Evolutionary conservation across 2,797 vertebrate species (phyloP).

Genomic region (Crax fasciolata): DNA sequence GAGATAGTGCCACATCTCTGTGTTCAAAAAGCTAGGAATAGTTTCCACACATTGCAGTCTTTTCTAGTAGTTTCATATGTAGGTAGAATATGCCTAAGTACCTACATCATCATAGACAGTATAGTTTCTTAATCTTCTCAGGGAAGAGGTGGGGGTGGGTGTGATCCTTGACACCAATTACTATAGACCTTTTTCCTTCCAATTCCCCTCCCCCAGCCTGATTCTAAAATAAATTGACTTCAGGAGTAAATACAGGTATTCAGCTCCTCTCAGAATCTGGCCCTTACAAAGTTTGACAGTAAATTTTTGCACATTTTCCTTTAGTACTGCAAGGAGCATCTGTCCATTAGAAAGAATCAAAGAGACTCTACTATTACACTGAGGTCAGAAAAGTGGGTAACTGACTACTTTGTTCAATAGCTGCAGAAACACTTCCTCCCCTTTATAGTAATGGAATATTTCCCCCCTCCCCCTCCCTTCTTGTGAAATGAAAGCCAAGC

Average conservation of each 20-base stretch:
- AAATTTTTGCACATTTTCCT: slow-evolving; percentile 59
- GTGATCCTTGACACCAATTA: slow-evolving; percentile 45
- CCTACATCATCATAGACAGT: slow-evolving; percentile 28
- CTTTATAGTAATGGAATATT: slow-evolving; percentile 55
- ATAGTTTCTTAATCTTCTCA: slow-evolving; percentile 62
- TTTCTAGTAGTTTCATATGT: background rate
- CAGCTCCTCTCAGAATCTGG: background rate
- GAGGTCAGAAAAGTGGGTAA: background rate
- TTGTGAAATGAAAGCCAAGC: slow-evolving; percentile 50
- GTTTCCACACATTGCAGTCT: background rate
- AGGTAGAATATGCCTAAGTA: background rate
- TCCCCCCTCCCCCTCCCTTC: background rate
- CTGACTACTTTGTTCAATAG: slow-evolving; percentile 38
- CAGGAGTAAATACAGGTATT: background rate
- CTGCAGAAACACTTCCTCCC: slow-evolving; percentile 55
- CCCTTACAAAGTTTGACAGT: background rate
- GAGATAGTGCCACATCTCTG: background rate
- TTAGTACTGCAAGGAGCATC: slow-evolving; percentile 47
- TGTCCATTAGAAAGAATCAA: slow-evolving; percentile 47
- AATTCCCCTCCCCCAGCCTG: background rate
- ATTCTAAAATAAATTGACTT: slow-evolving; percentile 27
- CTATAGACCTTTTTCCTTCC: background rate
- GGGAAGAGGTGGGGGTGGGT: too few relatives aligned
- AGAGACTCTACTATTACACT: slow-evolving; percentile 31
- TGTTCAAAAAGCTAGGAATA: background rate